A percentile compares a stretch with the other conserved stretches of the same genome.
Conservation (phyloP, 1,140 invertebrate species). For the Episyrphus balteatus region DNA sequence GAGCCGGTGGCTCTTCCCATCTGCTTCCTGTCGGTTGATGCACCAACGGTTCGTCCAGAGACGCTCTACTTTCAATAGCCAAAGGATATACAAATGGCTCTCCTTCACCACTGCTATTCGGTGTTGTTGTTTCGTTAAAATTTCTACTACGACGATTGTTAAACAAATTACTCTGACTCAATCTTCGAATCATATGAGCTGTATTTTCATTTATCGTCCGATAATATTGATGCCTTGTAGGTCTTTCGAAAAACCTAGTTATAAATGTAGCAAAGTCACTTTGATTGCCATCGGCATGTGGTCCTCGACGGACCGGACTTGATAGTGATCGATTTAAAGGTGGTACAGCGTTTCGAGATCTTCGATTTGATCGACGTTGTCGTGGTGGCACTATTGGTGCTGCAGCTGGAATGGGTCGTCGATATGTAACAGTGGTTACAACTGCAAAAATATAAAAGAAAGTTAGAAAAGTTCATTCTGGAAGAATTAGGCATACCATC, state of each 20-base stretch:
- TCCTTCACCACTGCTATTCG: background rate
- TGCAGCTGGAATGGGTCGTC: slow-evolving; percentile 6
- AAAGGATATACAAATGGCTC: background rate
- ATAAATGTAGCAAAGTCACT: slow-evolving; percentile 16
- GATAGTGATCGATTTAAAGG: slow-evolving; percentile 10
- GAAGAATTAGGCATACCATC: slow-evolving; percentile 10
- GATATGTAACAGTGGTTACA: slow-evolving; percentile 2
- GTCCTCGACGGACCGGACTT: slow-evolving; percentile 16
- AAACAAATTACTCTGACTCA: slow-evolving; percentile 31
- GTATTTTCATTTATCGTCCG: slow-evolving; percentile 32
- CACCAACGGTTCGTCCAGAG: background rate
- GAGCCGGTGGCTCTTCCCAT: slow-evolving; percentile 3
- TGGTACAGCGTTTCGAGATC: slow-evolving; percentile 15
- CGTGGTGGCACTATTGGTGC: slow-evolving; percentile 13
- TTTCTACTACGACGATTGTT: slow-evolving; percentile 13
- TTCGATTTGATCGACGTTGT: slow-evolving; percentile 8
- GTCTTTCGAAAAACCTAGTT: slow-evolving; percentile 26
- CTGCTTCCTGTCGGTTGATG: slow-evolving; percentile 2
- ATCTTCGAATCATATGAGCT: slow-evolving; percentile 25
- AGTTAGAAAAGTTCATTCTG: slow-evolving; percentile 7
- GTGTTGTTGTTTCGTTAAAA: slow-evolving; percentile 1
- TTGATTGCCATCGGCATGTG: slow-evolving; percentile 18
- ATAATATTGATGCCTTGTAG: slow-evolving; percentile 28
- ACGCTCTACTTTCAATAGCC: background rate
- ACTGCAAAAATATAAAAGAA: slow-evolving; percentile 5